Evolutionary conservation across 2,113 vertebrate genomes (phyloP), one percentile per base, ranked within the genome.

Genomic region (Etheostoma cragini): DNA sequence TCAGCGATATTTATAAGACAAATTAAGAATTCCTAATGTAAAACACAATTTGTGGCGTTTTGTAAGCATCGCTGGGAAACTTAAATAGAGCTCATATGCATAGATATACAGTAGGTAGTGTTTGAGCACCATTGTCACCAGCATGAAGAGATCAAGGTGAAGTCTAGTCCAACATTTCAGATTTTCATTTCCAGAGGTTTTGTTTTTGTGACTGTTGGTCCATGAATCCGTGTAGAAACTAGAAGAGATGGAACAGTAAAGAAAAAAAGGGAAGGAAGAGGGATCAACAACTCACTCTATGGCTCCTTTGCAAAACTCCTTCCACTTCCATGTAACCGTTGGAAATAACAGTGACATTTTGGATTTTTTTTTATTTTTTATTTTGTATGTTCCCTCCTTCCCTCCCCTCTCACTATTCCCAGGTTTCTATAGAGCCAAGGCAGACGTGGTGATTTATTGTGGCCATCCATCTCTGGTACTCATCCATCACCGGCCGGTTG

Each of bases 401-500:
- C 92, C 96, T 95, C 93, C 56, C 35, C 62, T 75, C 62, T 80
- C 77, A 57, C 86, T 95, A 93, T 89, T 94, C 94, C 95, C 96
- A 95, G 97, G 97, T 97, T 98, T 97, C 97, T 97, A 96, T 96
- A 96, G 97, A 72, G 60, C 74, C 63, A 95, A 95, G 94, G 96
- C 91, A 98, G 97, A 99, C 97, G 97, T 70, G 81, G 83, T 99
- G 98, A 99, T 99, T 99, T 99, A 99, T 99, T 98, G 97, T 97
- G 97, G 96, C 97, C 97, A 98, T 99, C 98, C 97, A 97, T 99
- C 98, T 98, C 97, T 96, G 94, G 95, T 95, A 93, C 96, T 99
- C 98, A 99, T 99, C 98, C 98, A 98, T 99, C 98, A 99, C 96
- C 95, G 95, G 94, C 95, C 94, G 97, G 98, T 99, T 99, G 98